Percentiles rank a stretch among this genome's conserved stretches.
Evolutionary conservation across 2,113 vertebrate species (phyloP).

Genomic region (Rhizomys pruinosus): DNA sequence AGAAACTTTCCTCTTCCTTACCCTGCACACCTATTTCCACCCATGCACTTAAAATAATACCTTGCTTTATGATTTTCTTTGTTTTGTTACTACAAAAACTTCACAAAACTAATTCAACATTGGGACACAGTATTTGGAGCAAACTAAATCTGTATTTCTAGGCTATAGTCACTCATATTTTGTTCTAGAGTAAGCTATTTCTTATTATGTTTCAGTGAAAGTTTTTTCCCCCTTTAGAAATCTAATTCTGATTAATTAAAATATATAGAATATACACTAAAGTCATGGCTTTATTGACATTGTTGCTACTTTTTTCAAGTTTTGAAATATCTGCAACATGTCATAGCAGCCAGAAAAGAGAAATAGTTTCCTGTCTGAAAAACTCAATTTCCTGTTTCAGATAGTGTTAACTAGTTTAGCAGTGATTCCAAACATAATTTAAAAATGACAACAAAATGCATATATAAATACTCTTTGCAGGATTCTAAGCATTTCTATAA

Average conservation of each 20-base stretch:
- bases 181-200: not conserved
- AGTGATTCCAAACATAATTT: slow-evolving; percentile 29
- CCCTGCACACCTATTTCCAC: too few relatives aligned
- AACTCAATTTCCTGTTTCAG: slow-evolving; percentile 70
- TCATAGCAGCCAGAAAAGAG: not conserved
- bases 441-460: slow-evolving; percentile 50
- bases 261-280: not conserved
- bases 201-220: not conserved
- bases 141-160: not conserved
- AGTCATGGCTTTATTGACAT: not conserved
- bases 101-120: not conserved
- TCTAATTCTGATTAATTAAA: not conserved
- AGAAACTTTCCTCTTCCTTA: not conserved
- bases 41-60: too few relatives aligned
- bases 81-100: not conserved
- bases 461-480: slow-evolving; percentile 39
- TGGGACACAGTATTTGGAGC: too few relatives aligned
- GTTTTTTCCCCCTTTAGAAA: not conserved
- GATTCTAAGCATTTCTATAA: slow-evolving; percentile 57
- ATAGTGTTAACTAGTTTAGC: slow-evolving; percentile 18
- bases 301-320: slow-evolving; percentile 8
- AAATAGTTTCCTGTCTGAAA: not conserved
- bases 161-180: not conserved
- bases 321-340: slow-evolving; percentile 45
- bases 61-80: not conserved